Conservation (phyloP, 2,113 vertebrate genomes). For the Scomber colias region DNA sequence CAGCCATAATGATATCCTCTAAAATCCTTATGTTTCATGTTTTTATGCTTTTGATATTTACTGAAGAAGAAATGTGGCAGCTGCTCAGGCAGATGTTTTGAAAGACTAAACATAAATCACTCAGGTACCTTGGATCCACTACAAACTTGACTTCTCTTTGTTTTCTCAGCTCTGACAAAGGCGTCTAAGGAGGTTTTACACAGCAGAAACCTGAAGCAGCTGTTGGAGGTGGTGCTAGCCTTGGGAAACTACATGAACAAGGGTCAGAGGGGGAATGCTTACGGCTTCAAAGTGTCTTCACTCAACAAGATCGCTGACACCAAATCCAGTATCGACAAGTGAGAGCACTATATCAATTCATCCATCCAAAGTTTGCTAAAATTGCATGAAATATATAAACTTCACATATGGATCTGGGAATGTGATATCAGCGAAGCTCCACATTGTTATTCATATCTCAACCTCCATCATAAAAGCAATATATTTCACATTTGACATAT, state of each 20-base stretch:
- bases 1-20: not conserved
- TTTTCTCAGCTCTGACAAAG: constrained; percentile 87
- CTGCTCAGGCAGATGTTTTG: not conserved
- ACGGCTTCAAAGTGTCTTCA: constrained; percentile 97
- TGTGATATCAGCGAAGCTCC: not conserved
- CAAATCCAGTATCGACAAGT: constrained; percentile 99
- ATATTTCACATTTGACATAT: constrained; percentile 20
- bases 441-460: constrained; percentile 20
- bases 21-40: not conserved
- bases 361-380: constrained; percentile 6
- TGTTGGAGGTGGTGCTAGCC: constrained; percentile 97
- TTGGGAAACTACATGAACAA: constrained; percentile 99
- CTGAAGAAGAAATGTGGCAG: not conserved
- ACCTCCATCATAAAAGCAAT: constrained; percentile 14
- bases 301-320: constrained; percentile 99
- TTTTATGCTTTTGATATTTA: not conserved
- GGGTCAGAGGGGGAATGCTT: constrained; percentile 97
- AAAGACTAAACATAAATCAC: not conserved
- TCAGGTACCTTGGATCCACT: not conserved
- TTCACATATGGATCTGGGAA: constrained; percentile 44
- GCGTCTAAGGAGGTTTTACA: constrained; percentile 94
- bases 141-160: not conserved
- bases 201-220: constrained; percentile 92
- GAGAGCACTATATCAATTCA: constrained; percentile 69
- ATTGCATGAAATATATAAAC: not conserved